Evolutionary conservation across 2,797 vertebrate species (phyloP), one percentile per base, ranked within the genome.

Genomic region (Scolopax rusticola): DNA sequence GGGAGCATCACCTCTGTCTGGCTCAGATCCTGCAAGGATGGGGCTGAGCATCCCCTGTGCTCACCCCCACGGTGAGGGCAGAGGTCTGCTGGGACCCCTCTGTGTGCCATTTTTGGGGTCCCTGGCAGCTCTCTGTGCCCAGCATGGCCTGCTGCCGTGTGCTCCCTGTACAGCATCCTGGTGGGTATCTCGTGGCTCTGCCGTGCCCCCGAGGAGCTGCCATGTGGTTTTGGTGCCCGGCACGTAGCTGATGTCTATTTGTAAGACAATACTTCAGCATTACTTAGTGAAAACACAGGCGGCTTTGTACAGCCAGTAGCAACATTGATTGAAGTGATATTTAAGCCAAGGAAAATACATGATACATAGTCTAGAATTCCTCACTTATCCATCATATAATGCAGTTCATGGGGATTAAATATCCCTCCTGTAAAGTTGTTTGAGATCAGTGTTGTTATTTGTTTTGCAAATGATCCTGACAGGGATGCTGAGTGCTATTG

Each of bases 381-480:
- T 93, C 9, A 3, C 53, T 94, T 93, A 94, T 96, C 83, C 83
- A 83, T 96, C 90, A 90, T 92, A 96, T 91, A 96, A 93, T 93
- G 93, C 90, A 76, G 87, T 93, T 93, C 82, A 30, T 56, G 76
- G 65, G 91, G 96, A 96, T 97, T 96, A 97, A 93, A 93, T 97
- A 91, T 93, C 96, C 82, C 68, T 64, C 61, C 87, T 77, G 91
- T 89, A 86, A 97, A 93, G 95, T 93, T 95, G 90, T 54, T 95
- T 38, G 93, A 93, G 80, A 90, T 91, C 71, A 48, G 80, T 70
- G 30, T 50, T 91, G 81, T 75, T 91, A 70, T 93, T 95, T 97
- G 94, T 93, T 96, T 95, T 96, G 93, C 91, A 97, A 97, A 95
- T 85, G 88, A 96, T 96, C 70, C 86, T 84, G 67, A 94, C 90